Evolutionary conservation across 2,888 invertebrate genomes (phyloP).

Genomic region (Oscheius onirici): DNA sequence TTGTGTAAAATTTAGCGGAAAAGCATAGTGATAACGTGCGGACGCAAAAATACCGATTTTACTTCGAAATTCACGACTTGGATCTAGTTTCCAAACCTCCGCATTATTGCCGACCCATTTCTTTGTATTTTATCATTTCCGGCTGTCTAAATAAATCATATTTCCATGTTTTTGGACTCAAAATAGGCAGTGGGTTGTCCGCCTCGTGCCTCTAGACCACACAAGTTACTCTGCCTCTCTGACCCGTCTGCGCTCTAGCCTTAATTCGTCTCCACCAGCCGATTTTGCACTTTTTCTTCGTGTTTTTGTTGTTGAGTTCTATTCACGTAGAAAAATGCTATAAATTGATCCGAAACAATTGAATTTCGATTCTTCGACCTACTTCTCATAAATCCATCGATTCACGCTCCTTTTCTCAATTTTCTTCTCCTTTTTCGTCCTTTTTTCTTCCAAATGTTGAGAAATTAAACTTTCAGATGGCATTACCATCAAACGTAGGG

Average conservation of each 20-base stretch:
- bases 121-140: neutral
- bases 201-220: neutral
- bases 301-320: neutral
- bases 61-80: too few relatives aligned
- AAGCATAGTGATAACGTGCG: too few relatives aligned
- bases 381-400: neutral
- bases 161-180: too few relatives aligned
- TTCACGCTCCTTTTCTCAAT: neutral
- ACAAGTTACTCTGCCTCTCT: slow-evolving; percentile 31
- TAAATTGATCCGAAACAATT: neutral
- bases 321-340: neutral
- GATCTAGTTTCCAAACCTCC: too few relatives aligned
- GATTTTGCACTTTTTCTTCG: neutral
- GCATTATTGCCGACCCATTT: too few relatives aligned
- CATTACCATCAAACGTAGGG: slow-evolving; percentile 1
- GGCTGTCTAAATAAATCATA: too few relatives aligned
- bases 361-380: too few relatives aligned
- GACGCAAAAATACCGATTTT: too few relatives aligned
- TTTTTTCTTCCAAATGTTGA: neutral
- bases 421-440: neutral
- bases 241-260: neutral
- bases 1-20: too few relatives aligned
- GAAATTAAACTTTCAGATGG: neutral
- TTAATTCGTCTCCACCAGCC: slow-evolving; percentile 5
- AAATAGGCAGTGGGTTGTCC: neutral